These are phyloP conservation scores for Parapristionchus giblindavisi DNA, from an alignment of 2,888 invertebrate genomes.

Conservation along the genomic window DNA sequence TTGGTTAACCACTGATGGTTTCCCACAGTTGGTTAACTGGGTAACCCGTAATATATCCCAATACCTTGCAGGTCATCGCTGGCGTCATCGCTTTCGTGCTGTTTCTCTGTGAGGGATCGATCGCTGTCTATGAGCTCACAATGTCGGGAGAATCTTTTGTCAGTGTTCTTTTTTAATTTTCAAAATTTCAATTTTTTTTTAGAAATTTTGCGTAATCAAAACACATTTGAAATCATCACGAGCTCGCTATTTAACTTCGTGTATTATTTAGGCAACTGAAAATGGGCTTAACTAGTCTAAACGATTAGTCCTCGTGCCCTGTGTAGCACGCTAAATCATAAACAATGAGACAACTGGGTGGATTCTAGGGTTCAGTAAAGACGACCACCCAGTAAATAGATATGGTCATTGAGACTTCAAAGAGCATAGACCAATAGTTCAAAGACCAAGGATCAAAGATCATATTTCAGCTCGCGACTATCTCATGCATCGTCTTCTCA, in stretches of 20 bases:
- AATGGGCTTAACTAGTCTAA: not conserved
- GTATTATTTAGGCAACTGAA: not conserved
- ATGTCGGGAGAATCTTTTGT: constrained; percentile 10
- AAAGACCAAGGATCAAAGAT: constrained; percentile 15
- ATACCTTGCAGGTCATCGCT: constrained; percentile 4
- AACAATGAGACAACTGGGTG: not conserved
- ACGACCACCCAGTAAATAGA: no score
- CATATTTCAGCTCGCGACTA: constrained; percentile 15
- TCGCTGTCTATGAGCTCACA: constrained; percentile 19
- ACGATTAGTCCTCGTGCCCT: not conserved
- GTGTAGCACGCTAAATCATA: not conserved
- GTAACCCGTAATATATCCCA: not conserved
- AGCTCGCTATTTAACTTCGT: not conserved
- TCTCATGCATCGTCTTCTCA: constrained; percentile 29
- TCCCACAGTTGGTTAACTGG: no score
- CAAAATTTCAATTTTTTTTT: no score
- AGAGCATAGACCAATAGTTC: no score
- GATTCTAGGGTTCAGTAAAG: no score
- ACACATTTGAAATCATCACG: no score
- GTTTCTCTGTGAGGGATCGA: constrained; percentile 10
- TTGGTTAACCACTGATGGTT: no score
- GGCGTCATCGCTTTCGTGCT: constrained; percentile 15
- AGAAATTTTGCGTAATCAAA: no score
- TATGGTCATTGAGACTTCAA: no score
- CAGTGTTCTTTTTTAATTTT: not conserved